Base-by-base conservation (phyloP, 2,113 vertebrate species). In the Oceanites oceanicus region DNA sequence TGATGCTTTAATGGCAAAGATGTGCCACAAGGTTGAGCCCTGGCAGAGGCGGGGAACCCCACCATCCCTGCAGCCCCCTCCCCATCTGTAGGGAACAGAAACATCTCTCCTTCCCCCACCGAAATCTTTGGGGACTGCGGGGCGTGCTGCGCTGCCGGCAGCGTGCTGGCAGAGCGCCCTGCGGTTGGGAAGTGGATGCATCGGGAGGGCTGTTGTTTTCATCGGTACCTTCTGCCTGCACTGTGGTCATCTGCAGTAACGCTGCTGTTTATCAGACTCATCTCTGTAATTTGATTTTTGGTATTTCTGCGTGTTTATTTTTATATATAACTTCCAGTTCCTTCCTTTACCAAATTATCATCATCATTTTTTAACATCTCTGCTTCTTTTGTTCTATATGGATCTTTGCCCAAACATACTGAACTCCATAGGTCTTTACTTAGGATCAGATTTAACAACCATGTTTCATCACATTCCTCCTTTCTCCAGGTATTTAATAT, bases 181-280 rank as follows among this genome's bases (percentile, higher is more conserved):
- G 23, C 6, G 86, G 88, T 27, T 80, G 96, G 91, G 90, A 68
- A 77, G 96, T 40, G 95, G 78, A 44, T 65, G 93, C 30, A 34
- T 63, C 1, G 27, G 94, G 91, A 97, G 97, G 80, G 95, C 95
- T 96, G 91, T 61, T 97, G 96, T 93, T 97, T 89, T 81, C 95
- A 49, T 80, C 86, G 96, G 86, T 97, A 94, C 92, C 89, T 86
- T 88, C 78, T 74, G 89, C 75, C 83, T 84, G 86, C 5, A 10
- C 61, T 68, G 42, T 23, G 63, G 67, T 90, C 91, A 75, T 80
- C 88, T 94, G 91, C 74, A 88, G 65, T 44, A 90, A 71, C 4
- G 21, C 92, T 86, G 90, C 79, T 95, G 76, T 91, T 94, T 74
- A 92, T 93, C 92, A 96, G 88, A 65, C 70, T 96, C 91, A 40